Base-by-base conservation (phyloP, 2,888 invertebrate species). In the Cyclophora albipunctata region DNA sequence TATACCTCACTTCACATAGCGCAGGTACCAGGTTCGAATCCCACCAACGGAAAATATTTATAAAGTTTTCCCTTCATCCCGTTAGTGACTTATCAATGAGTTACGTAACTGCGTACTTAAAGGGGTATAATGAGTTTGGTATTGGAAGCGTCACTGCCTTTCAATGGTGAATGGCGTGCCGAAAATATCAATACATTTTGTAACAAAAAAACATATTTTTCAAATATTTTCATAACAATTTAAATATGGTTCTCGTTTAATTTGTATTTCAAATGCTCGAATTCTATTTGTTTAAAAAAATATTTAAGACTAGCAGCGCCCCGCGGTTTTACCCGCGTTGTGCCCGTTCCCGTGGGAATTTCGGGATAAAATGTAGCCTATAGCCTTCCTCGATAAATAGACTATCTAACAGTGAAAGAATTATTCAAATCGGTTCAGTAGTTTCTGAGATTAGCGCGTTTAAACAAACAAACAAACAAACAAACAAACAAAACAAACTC, bases 31-130 rank as follows among this genome's bases (percentile, higher is more conserved):
- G 42, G 43, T 43, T 43, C 43, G 7, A 43, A 6, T 20, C 42
- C 42, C 3, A 20, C n/a, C 7, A 33, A 34, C 33, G 6, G 33
- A 34, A 45, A 4, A 33, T 20, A 34, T 7, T 34, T 34, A 45
- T 20, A 20, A 20, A 20, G 20, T 20, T 45, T 34, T 7, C 43
- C 43, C 43, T 43, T 33, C 20, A 43, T 43, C 43, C 54, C 54
- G 52, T 49, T 54, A 42, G 43, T 45, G 47, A 46, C 4, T 43
- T 54, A 45, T 54, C 47, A 6, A 35, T 52, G 52, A 47, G 48
- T 48, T 53, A 49, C 50, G 47, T 52, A 52, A 58, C 56, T 60
- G 56, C 56, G 59, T 58, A 59, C 57, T 54, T 45, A 52, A 54
- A 54, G 52, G 50, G 57, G 48, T 5, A 57, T 33, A 51, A 34